These are phyloP conservation scores for Neoarius graeffei DNA, from an alignment of 2,113 vertebrate species.

Conservation along the genomic window DNA sequence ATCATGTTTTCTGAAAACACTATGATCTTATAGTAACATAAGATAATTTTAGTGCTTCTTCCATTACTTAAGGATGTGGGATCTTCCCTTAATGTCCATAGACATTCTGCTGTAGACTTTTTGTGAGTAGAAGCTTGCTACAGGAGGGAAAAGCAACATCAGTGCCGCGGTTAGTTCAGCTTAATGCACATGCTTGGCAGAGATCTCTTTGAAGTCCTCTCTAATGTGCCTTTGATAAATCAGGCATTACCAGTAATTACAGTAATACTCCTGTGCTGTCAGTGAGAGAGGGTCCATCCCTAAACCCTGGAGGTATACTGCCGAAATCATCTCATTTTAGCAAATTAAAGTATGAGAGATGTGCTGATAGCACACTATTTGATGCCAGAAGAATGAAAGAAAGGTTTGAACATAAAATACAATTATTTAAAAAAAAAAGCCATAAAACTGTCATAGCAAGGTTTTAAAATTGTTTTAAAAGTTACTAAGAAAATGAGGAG, in stretches of 20 bases:
- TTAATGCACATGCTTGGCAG: slow-evolving; percentile 39
- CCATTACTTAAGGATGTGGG: neutral
- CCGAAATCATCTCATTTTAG: slow-evolving; percentile 33
- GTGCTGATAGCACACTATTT: slow-evolving; percentile 11
- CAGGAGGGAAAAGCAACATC: slow-evolving; percentile 18
- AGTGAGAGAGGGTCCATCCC: neutral
- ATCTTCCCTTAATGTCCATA: neutral
- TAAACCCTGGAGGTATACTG: slow-evolving; percentile 15
- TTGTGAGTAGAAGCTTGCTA: slow-evolving; percentile 4
- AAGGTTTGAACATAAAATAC: slow-evolving; percentile 14
- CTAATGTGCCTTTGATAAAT: slow-evolving; percentile 54
- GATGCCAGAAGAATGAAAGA: neutral
- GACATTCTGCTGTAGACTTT: neutral
- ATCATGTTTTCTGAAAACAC: neutral
- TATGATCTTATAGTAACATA: neutral
- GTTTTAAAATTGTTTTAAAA: neutral
- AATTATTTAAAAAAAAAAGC: slow-evolving; percentile 21
- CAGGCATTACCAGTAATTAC: slow-evolving; percentile 53
- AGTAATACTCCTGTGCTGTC: slow-evolving; percentile 26
- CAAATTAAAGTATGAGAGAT: slow-evolving; percentile 41
- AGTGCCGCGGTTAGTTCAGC: slow-evolving; percentile 36
- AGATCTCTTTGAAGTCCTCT: slow-evolving; percentile 44
- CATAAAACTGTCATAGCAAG: slow-evolving; percentile 28
- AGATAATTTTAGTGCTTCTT: neutral
- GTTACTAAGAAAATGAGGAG: neutral